These are phyloP conservation scores for Oryzaephilus surinamensis DNA, from an alignment of 1,140 invertebrate species.

Conservation along the genomic window DNA sequence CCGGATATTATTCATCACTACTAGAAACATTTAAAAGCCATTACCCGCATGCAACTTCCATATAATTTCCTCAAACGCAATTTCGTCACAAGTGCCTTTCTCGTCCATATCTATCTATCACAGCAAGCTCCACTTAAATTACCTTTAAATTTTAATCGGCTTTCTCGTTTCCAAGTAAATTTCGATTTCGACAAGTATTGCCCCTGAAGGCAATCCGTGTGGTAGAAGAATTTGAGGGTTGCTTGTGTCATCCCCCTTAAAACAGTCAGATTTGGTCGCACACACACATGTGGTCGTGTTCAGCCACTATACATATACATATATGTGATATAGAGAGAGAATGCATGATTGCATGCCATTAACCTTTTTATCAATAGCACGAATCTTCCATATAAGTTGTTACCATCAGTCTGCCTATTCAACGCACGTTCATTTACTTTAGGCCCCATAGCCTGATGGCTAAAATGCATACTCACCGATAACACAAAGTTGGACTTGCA, in stretches of 20 bases:
- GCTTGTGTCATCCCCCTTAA: too few relatives aligned
- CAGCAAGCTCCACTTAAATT: too few relatives aligned
- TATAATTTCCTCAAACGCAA: conserved; percentile 11
- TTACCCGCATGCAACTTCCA: conserved; percentile 12
- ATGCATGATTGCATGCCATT: conserved; percentile 15
- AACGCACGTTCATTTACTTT: conserved; percentile 14
- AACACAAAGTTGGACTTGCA: too few relatives aligned
- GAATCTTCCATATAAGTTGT: conserved; percentile 15
- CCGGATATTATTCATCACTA: conserved; percentile 12
- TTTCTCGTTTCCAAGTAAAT: too few relatives aligned
- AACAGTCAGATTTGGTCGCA: too few relatives aligned
- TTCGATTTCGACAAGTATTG: too few relatives aligned
- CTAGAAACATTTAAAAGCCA: conserved; percentile 12
- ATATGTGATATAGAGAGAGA: too few relatives aligned
- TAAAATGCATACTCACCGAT: conserved; percentile 7
- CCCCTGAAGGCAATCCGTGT: too few relatives aligned
- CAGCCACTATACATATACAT: too few relatives aligned
- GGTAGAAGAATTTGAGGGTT: too few relatives aligned
- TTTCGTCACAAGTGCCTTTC: conserved; percentile 9
- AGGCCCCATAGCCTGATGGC: conserved; percentile 6
- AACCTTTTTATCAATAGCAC: conserved; percentile 13
- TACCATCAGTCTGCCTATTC: conserved; percentile 15
- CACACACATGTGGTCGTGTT: conserved; percentile 10
- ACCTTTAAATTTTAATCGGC: too few relatives aligned
- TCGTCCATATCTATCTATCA: too few relatives aligned